Percentiles rank a stretch among this genome's conserved stretches.
phyloP scores from a whole-genome alignment of 2,888 invertebrate genomes.

The Drosophila prostipennis region DNA sequence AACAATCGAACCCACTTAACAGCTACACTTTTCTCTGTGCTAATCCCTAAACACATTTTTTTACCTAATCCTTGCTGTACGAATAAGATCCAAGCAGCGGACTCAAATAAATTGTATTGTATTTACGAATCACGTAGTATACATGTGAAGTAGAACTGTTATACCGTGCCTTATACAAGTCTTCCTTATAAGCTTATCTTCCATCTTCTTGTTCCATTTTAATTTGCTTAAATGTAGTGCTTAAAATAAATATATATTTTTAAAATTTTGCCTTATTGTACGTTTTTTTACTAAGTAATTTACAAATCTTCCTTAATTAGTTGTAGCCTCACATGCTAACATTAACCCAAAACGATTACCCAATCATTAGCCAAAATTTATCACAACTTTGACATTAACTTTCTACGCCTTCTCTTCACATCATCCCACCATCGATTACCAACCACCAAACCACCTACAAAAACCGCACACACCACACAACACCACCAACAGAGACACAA shows the following conservation, averaged over 20 bases:
- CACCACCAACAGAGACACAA: conserved; percentile 86
- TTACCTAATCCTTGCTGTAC: background rate
- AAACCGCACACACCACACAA: conserved; percentile 24
- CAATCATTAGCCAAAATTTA: conserved; percentile 60
- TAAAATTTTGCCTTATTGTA: conserved; percentile 1
- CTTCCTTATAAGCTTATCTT: conserved; percentile 25
- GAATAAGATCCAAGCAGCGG: conserved; percentile 7
- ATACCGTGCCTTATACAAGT: conserved; percentile 30
- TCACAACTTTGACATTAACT: conserved; percentile 70
- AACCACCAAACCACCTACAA: conserved; percentile 29
- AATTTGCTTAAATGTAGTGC: conserved; percentile 26
- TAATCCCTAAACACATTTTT: conserved; percentile 9
- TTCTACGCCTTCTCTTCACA: conserved; percentile 75
- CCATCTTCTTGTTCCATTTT: conserved; percentile 19
- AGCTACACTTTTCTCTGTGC: conserved; percentile 18
- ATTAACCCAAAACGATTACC: conserved; percentile 21
- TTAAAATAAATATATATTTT: conserved; percentile 32
- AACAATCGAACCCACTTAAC: conserved; percentile 13
- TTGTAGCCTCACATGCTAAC: conserved; percentile 41
- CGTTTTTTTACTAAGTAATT: conserved; percentile 6
- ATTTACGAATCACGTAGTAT: conserved; percentile 11
- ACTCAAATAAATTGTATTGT: conserved; percentile 46
- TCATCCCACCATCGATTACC: conserved; percentile 48
- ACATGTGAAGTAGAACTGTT: conserved; percentile 30
- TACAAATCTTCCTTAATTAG: conserved; percentile 18